Base-by-base conservation (phyloP, 2,888 invertebrate species). In the Volucella zonaria region DNA sequence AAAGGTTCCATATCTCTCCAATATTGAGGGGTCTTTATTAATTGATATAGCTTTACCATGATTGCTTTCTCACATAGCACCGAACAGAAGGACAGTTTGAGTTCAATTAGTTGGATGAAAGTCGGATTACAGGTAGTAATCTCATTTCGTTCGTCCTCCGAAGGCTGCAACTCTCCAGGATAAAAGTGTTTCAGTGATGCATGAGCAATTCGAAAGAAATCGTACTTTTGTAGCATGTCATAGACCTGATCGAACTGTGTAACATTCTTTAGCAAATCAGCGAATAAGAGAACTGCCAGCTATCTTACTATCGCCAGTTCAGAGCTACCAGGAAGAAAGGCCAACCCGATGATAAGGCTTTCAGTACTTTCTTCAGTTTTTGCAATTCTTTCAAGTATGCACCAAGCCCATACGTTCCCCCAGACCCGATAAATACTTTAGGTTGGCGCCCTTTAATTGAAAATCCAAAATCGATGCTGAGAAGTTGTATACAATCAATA, bases 351-450 rank as follows among this genome's bases (percentile, higher is more conserved):
- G 12, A 85, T 75, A 0, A 67, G 86, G 45, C 23, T 67, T 47
- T 62, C 81, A 8, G 87, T 87, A 0, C 87, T 87, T 3, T 74
- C 82, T 18, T 86, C 64, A n/a, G 61, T 75, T n/a, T 64, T 70
- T 6, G 87, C 82, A n/a, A 3, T 81, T 49, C 89, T 87, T 3
- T 87, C 88, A 15, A 92, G 77, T 14, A 90, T 86, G 12, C 89
- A 89, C 92, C 92, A 92, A 4, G 91, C 88, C n/a, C 91, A 74
- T 2, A 82, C 92, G 92, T 0, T 90, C 89, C 56, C 91, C 90
- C 14, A 92, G 71, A 0, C 90, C 90, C 2, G 91, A 87, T 31
- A 92, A 79, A 66, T 91, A 90, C 40, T 89, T 89, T 8, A 91
- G 15, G 40, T 89, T 87, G 11, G 88, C 88, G 2, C 73, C 71